A percentile compares a stretch with the other conserved stretches of the same genome.
These are phyloP conservation scores for Ceratoteleas bidentatus DNA, from an alignment of 1,140 invertebrate genomes.

Conservation along the genomic window DNA sequence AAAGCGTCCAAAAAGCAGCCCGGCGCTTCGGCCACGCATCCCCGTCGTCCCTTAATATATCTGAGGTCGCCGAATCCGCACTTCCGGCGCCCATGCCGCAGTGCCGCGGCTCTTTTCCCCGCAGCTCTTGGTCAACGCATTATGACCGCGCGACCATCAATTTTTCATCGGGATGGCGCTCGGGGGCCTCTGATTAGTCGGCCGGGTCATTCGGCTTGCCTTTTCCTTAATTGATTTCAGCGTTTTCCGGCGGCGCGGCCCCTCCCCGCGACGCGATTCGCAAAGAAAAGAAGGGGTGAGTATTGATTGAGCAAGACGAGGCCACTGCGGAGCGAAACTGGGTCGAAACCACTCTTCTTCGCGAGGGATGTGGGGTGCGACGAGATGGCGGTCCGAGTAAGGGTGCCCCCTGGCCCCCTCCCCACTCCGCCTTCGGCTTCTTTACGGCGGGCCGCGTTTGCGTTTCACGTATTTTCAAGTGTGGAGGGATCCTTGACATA, in stretches of 20 bases:
- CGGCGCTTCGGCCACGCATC: not conserved
- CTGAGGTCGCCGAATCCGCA: slow-evolving; percentile 29
- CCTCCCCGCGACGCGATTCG: slow-evolving; percentile 18
- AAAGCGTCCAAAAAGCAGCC: no score
- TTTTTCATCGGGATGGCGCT: slow-evolving; percentile 10
- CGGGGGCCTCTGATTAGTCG: not conserved
- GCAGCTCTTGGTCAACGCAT: slow-evolving; percentile 24
- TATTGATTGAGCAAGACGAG: slow-evolving; percentile 77
- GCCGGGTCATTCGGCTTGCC: not conserved
- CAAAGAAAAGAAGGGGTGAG: slow-evolving; percentile 57
- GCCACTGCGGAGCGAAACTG: slow-evolving; percentile 77
- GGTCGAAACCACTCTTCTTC: slow-evolving; percentile 77
- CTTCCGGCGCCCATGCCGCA: slow-evolving; percentile 15
- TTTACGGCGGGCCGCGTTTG: slow-evolving; percentile 71
- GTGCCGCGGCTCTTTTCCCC: slow-evolving; percentile 10
- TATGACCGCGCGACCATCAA: slow-evolving; percentile 27
- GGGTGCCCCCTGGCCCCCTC: slow-evolving; percentile 60
- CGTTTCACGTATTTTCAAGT: slow-evolving; percentile 72
- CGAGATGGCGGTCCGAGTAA: slow-evolving; percentile 45
- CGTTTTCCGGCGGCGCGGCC: slow-evolving; percentile 1
- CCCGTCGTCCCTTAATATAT: slow-evolving; percentile 3
- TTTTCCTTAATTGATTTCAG: slow-evolving; percentile 22
- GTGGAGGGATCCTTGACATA: slow-evolving; percentile 80
- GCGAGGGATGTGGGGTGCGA: slow-evolving; percentile 54
- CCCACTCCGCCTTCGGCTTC: slow-evolving; percentile 60